Evolutionary conservation across 2,888 invertebrate genomes (phyloP), one percentile per base, ranked within the genome.

Genomic region (Meiosimyza platycephala): DNA sequence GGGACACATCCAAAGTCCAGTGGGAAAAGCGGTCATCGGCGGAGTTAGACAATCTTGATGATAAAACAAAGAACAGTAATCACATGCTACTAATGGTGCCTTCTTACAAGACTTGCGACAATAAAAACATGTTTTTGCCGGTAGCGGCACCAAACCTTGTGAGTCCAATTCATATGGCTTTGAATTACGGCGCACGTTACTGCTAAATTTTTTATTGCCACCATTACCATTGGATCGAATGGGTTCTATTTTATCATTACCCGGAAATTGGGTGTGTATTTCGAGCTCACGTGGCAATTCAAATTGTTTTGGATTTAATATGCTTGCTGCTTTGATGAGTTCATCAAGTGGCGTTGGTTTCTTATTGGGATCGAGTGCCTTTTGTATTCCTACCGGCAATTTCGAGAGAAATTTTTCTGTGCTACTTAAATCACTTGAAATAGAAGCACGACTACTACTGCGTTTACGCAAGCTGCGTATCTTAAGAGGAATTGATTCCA

Each of bases 1-100:
- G 0, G 98, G 98, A 85, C 99, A 99, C 97, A 98, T 98, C 98
- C 98, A 99, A 47, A 94, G 90, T 0, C 95, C 95, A 3, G 93
- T 92, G 0, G 98, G 98, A 76, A 95, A 89, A 0, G 94, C 92
- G 0, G 96, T 94, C 71, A 99, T 88, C 0, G 98, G 98, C 1
- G 98, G 98, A 85, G 97, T 94, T 76, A 98, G 87, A 83, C 99
- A 99, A 86, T 99, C 98, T 89, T 95, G 91, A 86, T 99, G 99
- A 85, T 93, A 98, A 78, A 93, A 90, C 72, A 95, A 88, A 0
- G 96, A 93, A 85, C 99, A 99, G 88, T 94, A 98, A 88, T 98
- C 98, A 85, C 98, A 99, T 76, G 95, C 94, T 65, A 98, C 89
- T 78, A 98, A 89, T 0, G 96, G 94, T 0, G 94, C 95, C 70